Percentiles rank a stretch among this genome's conserved stretches.
Evolutionary conservation across 2,888 invertebrate genomes (phyloP).

Genomic region (Didymodactylos carnosus): DNA sequence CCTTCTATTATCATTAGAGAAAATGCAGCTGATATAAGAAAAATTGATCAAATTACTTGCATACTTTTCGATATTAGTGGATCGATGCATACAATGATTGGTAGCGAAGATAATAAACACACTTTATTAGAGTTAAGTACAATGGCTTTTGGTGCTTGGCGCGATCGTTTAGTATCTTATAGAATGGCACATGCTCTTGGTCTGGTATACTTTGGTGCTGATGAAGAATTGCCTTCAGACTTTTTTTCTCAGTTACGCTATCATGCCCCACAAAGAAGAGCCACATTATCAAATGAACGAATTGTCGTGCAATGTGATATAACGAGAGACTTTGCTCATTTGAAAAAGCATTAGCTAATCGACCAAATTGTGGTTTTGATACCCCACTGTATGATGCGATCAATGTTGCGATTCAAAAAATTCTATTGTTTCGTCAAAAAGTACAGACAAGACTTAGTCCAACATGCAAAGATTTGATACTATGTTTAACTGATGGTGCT

Average conservation of each 20-base stretch:
- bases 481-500: background rate
- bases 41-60: background rate
- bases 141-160: background rate
- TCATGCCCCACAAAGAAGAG: background rate
- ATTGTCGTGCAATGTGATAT: background rate
- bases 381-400: background rate
- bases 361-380: background rate
- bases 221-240: background rate
- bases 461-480: background rate
- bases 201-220: background rate
- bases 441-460: background rate
- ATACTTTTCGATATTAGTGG: background rate
- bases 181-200: background rate
- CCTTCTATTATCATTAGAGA: background rate
- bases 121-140: background rate
- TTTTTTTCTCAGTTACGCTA: background rate
- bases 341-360: background rate
- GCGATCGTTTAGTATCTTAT: background rate
- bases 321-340: background rate
- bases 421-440: background rate
- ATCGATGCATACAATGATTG: background rate
- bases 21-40: background rate
- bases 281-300: background rate
- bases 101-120: background rate
- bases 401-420: background rate